Evolutionary conservation across 2,888 invertebrate species (phyloP).

Genomic region (Andrena dorsata): DNA sequence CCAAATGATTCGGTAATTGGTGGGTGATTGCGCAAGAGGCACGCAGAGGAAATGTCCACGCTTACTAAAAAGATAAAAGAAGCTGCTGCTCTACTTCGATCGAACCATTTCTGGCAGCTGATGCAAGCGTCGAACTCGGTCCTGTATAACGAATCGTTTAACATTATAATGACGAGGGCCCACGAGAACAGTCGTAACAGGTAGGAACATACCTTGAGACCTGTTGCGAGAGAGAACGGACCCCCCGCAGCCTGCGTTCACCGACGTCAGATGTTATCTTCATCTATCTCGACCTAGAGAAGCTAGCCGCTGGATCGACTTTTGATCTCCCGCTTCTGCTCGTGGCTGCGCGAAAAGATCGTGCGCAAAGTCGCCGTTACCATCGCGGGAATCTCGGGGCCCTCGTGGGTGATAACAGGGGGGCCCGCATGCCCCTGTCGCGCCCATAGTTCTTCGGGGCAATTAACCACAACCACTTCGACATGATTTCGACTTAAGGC

Average conservation of each 20-base stretch:
- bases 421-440: constrained; percentile 24
- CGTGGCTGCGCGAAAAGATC: constrained; percentile 30
- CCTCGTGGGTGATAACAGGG: constrained; percentile 6
- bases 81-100: constrained; percentile 47
- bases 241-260: constrained; percentile 75
- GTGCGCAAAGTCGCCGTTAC: constrained; percentile 37
- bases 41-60: constrained; percentile 15
- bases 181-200: constrained; percentile 69
- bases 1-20: constrained; percentile 16
- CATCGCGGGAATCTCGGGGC: constrained; percentile 43
- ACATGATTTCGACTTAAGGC: constrained; percentile 7
- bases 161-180: constrained; percentile 74
- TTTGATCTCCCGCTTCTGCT: constrained; percentile 36
- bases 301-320: constrained; percentile 52
- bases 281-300: constrained; percentile 70
- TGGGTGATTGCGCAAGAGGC: constrained; percentile 16
- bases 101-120: constrained; percentile 44
- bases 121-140: constrained; percentile 54
- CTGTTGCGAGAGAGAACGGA: constrained; percentile 73
- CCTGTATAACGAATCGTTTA: constrained; percentile 71
- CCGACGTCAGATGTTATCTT: constrained; percentile 76
- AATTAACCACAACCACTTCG: constrained; percentile 19
- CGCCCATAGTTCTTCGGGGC: constrained; percentile 8
- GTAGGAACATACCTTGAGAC: constrained; percentile 68
- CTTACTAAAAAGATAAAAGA: background rate